Base-by-base conservation (phyloP, 2,888 invertebrate genomes). In the Drosophila kanekoi region DNA sequence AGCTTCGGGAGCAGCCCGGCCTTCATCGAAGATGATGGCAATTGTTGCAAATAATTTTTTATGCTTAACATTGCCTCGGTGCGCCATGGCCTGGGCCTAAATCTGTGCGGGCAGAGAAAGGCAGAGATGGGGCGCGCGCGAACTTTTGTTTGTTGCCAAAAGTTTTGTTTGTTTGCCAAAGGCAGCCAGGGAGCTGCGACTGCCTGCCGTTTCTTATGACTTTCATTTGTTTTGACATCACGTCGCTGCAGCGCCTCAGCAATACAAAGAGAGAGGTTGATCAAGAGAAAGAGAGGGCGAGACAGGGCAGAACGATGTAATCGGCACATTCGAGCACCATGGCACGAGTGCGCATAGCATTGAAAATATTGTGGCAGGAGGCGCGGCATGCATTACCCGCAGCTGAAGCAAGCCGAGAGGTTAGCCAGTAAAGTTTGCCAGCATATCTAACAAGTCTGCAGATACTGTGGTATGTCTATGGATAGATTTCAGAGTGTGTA, bases 41-140 rank as follows among this genome's bases (percentile, higher is more conserved):
- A 85, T 86, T 88, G 86, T 88, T 86, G 88, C 88, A 77, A 86
- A 86, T 86, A 80, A 88, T 88, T 86, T 86, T 80, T 83, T 81
- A 86, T 81, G 80, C 80, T 77, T 62, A 53, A 61, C 78, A 77
- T 66, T 81, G 79, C 77, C 61, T 58, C 56, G 69, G 54, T 51
- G 41, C 23, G 41, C 18, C 47, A 16, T 16, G 49, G 32, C 45
- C 40, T 40, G 45, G 38, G 57, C 20, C 51, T 45, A 33, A 35
- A 43, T 43, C 53, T 33, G 43, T 53, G 11, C 33, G 41, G 20
- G 16, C 18, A 3, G 52, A 5, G 43, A 16, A 14, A 14, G 3
- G 38, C 9, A 14, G 14, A 9, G 38, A 14, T n/a, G 1, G 23
- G 43, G 35, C 23, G 48, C 9, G 72, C 41, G 73, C 73, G 81